phyloP scores from a whole-genome alignment of 2,797 vertebrate species.

The Ibycter americanus region DNA sequence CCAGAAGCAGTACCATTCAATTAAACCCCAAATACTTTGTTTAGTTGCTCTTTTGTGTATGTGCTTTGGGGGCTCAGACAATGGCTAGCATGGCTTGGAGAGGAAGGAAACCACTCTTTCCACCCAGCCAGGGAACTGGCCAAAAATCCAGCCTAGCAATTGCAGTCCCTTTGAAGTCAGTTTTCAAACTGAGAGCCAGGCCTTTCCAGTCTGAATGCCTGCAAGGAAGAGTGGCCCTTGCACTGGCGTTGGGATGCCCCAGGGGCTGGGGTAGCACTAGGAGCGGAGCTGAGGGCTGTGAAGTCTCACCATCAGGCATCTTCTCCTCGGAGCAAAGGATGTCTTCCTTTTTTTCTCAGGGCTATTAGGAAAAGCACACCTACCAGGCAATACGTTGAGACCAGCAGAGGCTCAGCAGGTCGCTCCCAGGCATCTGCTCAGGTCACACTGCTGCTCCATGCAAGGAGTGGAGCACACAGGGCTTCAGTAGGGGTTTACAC shows the following conservation, averaged over 20 bases:
- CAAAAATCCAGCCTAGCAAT: constrained; percentile 1
- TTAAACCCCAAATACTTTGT: constrained; percentile 34
- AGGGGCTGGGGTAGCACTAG: neutral
- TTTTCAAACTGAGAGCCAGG: neutral
- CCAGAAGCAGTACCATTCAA: neutral
- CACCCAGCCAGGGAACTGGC: constrained; percentile 15
- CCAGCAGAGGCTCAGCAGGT: neutral
- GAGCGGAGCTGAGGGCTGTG: neutral
- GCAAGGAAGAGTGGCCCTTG: neutral
- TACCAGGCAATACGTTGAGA: neutral
- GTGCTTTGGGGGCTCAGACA: constrained; percentile 26
- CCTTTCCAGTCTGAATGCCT: neutral
- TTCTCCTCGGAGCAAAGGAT: neutral
- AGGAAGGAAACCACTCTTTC: constrained; percentile 44
- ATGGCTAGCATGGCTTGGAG: neutral
- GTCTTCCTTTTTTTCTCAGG: neutral
- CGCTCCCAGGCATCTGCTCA: neutral
- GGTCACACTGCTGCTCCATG: neutral
- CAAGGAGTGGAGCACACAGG: neutral
- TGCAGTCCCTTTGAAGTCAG: neutral
- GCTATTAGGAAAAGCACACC: accelerated
- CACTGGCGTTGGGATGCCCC: neutral
- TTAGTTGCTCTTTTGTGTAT: constrained; percentile 13
- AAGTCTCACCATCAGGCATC: neutral
- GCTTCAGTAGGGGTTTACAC: neutral